Conservation (phyloP, 2,888 invertebrate genomes). For the Andrena minutula region DNA sequence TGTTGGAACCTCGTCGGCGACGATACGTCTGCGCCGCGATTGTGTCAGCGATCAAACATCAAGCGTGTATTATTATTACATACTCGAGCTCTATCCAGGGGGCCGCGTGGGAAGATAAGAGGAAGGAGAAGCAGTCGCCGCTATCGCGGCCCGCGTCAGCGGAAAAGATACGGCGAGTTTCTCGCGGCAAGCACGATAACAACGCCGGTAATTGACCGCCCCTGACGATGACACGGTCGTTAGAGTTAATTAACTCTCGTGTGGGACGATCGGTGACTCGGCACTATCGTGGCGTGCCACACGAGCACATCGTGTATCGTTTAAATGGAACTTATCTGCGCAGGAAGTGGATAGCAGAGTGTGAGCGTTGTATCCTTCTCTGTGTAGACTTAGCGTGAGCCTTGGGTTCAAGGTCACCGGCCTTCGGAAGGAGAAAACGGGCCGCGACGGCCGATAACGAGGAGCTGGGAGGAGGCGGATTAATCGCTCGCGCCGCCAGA, state of each 20-base stretch:
- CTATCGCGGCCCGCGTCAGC: conserved; percentile 15
- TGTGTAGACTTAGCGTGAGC: too few relatives aligned
- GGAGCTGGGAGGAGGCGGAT: too few relatives aligned
- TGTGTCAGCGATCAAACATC: not conserved
- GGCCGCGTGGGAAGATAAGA: conserved; percentile 28
- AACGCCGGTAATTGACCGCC: conserved; percentile 43
- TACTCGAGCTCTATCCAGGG: not conserved
- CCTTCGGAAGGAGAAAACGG: too few relatives aligned
- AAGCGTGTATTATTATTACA: not conserved
- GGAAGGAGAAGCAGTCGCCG: not conserved
- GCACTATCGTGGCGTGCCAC: not conserved
- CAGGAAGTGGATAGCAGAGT: not conserved
- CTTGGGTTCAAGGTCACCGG: too few relatives aligned
- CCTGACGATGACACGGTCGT: conserved; percentile 31
- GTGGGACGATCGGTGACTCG: conserved; percentile 39
- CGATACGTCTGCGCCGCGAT: not conserved
- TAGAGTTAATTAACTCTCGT: conserved; percentile 28
- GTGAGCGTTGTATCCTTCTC: too few relatives aligned
- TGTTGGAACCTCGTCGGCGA: too few relatives aligned
- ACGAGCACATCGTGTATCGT: not conserved
- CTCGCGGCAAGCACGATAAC: conserved; percentile 28
- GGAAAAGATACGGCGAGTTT: conserved; percentile 15
- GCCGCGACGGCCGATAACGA: too few relatives aligned
- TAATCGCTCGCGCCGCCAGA: too few relatives aligned
- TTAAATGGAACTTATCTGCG: not conserved